Evolutionary conservation across 2,888 invertebrate genomes (phyloP).

Genomic region (Macropis europaea): DNA sequence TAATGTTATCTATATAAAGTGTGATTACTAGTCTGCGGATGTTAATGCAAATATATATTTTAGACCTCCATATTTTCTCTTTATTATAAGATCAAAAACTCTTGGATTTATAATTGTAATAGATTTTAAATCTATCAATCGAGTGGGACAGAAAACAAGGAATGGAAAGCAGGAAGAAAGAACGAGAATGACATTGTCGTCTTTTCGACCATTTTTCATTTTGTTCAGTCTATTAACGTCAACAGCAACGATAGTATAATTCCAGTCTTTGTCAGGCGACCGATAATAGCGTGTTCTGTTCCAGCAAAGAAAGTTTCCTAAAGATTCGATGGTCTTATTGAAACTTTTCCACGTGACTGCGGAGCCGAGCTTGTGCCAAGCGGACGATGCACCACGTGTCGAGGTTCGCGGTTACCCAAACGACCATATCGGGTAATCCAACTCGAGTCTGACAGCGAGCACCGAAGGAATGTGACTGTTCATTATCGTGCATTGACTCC

Average conservation of each 20-base stretch:
- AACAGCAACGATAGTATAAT: background rate
- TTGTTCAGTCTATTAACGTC: slow-evolving; percentile 15
- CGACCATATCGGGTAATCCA: slow-evolving; percentile 30
- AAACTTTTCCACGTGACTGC: slow-evolving; percentile 39
- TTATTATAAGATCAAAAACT: too few relatives aligned
- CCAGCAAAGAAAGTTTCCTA: slow-evolving; percentile 2
- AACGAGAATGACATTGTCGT: background rate
- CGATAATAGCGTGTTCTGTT: slow-evolving; percentile 10
- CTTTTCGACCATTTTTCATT: slow-evolving; percentile 2
- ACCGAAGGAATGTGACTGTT: slow-evolving; percentile 15
- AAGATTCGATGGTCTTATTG: slow-evolving; percentile 25
- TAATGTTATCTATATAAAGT: too few relatives aligned
- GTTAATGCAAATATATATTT: too few relatives aligned
- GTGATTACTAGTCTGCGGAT: too few relatives aligned
- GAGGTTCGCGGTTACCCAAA: slow-evolving; percentile 9
- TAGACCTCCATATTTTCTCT: too few relatives aligned
- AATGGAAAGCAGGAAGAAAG: background rate
- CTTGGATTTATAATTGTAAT: too few relatives aligned
- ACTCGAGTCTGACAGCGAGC: background rate
- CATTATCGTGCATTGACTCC: too few relatives aligned
- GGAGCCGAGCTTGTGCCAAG: background rate
- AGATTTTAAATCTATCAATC: too few relatives aligned
- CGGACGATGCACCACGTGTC: slow-evolving; percentile 17
- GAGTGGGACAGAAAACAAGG: too few relatives aligned
- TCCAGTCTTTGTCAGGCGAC: background rate